A percentile compares a stretch with the other conserved stretches of the same genome.
These are phyloP conservation scores for Phenganax marumi DNA, from an alignment of 92 coral and sea anemone species.

Conservation along the genomic window DNA sequence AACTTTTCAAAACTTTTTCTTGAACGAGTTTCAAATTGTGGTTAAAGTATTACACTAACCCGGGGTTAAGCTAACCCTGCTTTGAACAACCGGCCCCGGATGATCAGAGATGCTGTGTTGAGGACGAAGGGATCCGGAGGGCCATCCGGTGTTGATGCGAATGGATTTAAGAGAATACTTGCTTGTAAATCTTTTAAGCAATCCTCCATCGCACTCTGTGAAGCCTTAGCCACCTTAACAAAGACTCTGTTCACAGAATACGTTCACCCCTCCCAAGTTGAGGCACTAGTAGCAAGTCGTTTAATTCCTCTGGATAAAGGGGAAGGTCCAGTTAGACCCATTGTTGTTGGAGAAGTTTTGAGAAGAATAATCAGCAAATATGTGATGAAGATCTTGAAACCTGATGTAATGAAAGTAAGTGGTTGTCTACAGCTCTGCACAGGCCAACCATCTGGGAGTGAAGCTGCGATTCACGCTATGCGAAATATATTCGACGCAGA, in stretches of 20 bases:
- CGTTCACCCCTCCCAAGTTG: slow-evolving; percentile 31
- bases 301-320: slow-evolving; percentile 39
- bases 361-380: slow-evolving; percentile 30
- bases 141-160: slow-evolving; percentile 47
- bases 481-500: slow-evolving; percentile 27
- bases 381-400: slow-evolving; percentile 32
- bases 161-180: too few relatives aligned
- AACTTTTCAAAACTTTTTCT: too few relatives aligned
- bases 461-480: slow-evolving; percentile 49
- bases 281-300: slow-evolving; percentile 31
- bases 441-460: slow-evolving; percentile 43
- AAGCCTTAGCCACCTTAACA: slow-evolving; percentile 44
- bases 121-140: slow-evolving; percentile 57
- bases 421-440: slow-evolving; percentile 29
- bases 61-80: too few relatives aligned
- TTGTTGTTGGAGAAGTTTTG: too few relatives aligned
- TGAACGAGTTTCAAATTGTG: too few relatives aligned
- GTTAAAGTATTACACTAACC: too few relatives aligned
- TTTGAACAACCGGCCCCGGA: too few relatives aligned
- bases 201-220: slow-evolving; percentile 30
- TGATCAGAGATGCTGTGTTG: too few relatives aligned
- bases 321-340: slow-evolving; percentile 39
- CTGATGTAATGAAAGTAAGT: slow-evolving; percentile 37
- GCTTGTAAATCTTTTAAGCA: slow-evolving; percentile 49
- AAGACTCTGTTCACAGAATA: slow-evolving; percentile 44